A percentile compares a stretch with the other conserved stretches of the same genome.
These are phyloP conservation scores for Belgica antarctica DNA, from an alignment of 2,888 invertebrate genomes.

Conservation along the genomic window DNA sequence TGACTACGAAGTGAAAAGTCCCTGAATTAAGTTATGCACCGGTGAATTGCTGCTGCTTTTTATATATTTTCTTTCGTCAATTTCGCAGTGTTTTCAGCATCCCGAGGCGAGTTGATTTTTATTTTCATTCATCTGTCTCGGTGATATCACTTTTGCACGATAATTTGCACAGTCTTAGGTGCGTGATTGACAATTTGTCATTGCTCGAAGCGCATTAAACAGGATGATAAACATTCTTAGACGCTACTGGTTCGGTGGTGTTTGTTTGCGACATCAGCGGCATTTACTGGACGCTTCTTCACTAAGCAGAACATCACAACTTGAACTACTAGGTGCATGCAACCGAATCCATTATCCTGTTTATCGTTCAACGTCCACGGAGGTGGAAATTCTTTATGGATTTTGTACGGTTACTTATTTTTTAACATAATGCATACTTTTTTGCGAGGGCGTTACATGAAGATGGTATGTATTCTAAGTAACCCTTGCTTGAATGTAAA, in stretches of 20 bases:
- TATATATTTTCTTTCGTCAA: conserved; percentile 32
- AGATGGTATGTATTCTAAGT: too few relatives aligned
- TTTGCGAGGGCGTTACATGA: too few relatives aligned
- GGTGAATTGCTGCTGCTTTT: neutral
- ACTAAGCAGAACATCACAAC: neutral
- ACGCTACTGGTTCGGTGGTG: too few relatives aligned
- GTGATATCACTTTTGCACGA: conserved; percentile 9
- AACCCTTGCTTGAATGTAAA: too few relatives aligned
- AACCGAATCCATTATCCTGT: conserved; percentile 2
- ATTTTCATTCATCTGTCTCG: neutral
- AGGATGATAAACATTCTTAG: too few relatives aligned
- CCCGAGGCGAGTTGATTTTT: neutral
- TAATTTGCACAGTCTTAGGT: neutral
- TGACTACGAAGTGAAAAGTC: conserved; percentile 17
- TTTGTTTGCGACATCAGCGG: neutral
- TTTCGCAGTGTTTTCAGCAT: conserved; percentile 13
- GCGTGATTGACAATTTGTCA: neutral
- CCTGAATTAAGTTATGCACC: neutral
- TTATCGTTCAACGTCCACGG: conserved; percentile 5
- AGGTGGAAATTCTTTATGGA: too few relatives aligned
- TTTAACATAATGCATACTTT: too few relatives aligned
- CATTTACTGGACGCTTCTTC: conserved; percentile 1
- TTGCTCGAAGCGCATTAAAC: neutral
- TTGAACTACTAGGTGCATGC: conserved; percentile 4
- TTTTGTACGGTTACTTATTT: too few relatives aligned